Base-by-base conservation (phyloP, 2,113 vertebrate genomes). In the Cyanocitta stelleri region DNA sequence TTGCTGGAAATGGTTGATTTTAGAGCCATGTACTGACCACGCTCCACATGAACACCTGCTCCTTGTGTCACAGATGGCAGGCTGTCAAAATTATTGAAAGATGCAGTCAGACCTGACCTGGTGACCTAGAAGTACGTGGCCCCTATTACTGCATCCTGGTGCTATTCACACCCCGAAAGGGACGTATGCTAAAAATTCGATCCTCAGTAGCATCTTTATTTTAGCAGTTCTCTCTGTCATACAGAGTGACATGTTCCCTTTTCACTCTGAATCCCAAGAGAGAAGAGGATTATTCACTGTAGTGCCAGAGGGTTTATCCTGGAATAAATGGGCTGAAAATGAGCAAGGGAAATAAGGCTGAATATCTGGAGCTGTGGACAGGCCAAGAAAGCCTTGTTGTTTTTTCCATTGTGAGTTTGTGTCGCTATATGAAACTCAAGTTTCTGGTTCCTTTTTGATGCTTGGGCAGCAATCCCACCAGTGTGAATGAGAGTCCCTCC, bases 241-340 rank as follows among this genome's bases (percentile, higher is more conserved):
- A 35, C n/a, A 44, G 83, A 84, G 75, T 93, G 95, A 92, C 64
- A n/a, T 7, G 72, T 96, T 96, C 93, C 76, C 44, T 88, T 97
- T 97, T 96, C 54, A 56, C 61, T 68, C 44, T 7, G 61, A 68
- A 81, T 94, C 95, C 90, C 96, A 72, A 11, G 95, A 72, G 93
- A 74, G 87, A 77, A 83, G 75, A 39, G 59, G 91, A 93, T 97
- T 97, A 95, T 85, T 93, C 96, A 81, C 66, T 86, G 72, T 5
- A 90, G 88, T 63, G 83, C 92, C 85, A 78, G 75, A 68, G 92
- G 90, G 92, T 86, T 93, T 96, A 94, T 94, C 82, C 74, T 67
- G 79, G 93, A 94, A 95, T 96, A 96, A 95, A 93, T 75, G 69
- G 76, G 72, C 95, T 97, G 90, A 95, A 95, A 97, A 96, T 90